Conservation (phyloP, 2,113 vertebrate genomes). For the Oceanites oceanicus region DNA sequence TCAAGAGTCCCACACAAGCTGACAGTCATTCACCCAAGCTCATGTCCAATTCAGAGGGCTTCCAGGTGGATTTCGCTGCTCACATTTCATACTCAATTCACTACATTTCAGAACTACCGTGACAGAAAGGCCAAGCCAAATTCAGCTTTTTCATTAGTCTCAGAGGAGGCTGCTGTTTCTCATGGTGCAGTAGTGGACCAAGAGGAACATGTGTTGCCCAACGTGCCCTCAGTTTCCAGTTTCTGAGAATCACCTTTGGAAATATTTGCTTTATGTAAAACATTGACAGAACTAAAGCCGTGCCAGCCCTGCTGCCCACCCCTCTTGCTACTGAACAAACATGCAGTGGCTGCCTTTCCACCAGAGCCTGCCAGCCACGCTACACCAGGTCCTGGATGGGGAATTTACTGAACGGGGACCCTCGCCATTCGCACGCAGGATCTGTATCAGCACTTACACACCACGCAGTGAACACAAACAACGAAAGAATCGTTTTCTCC, state of each 20-base stretch:
- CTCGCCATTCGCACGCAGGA: accelerated
- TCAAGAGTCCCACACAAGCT: not conserved
- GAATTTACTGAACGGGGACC: not conserved
- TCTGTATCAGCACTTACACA: not conserved
- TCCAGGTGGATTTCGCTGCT: not conserved
- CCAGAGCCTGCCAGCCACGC: not conserved
- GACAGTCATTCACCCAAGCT: not conserved
- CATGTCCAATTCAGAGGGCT: accelerated
- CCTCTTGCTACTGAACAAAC: not conserved
- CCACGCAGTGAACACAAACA: not conserved
- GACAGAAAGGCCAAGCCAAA: not conserved
- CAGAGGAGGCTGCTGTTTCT: not conserved
- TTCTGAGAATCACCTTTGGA: not conserved
- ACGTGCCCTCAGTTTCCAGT: accelerated
- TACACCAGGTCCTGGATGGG: accelerated
- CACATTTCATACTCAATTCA: accelerated
- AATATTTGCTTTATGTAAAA: not conserved
- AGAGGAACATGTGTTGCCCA: accelerated
- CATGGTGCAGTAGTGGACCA: not conserved
- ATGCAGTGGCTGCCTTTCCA: not conserved
- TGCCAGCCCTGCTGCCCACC: not conserved
- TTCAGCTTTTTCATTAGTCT: not conserved
- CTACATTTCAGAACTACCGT: accelerated
- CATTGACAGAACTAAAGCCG: not conserved
- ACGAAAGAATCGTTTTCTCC: accelerated